Percentiles rank a stretch among this genome's conserved stretches.
These are phyloP conservation scores for Hypanus sabinus DNA, from an alignment of 2,113 vertebrate genomes.

Conservation along the genomic window DNA sequence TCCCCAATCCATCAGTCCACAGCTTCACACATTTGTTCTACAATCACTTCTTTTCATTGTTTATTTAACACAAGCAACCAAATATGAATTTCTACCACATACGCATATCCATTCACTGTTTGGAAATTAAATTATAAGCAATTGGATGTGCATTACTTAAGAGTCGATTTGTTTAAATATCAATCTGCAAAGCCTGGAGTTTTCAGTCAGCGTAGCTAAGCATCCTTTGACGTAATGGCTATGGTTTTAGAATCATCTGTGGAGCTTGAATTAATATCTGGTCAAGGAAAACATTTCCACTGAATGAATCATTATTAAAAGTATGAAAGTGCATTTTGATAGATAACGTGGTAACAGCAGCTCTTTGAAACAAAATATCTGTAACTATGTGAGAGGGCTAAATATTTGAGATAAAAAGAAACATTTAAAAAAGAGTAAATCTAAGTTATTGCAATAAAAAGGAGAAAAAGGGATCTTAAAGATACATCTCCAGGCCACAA, in stretches of 20 bases:
- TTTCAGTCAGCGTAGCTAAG: neutral
- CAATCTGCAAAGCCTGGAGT: neutral
- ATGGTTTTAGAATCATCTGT: neutral
- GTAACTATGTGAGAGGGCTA: neutral
- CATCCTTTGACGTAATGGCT: neutral
- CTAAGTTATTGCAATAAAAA: neutral
- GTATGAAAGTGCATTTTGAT: neutral
- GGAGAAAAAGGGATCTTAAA: constrained; percentile 5
- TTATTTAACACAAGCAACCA: too few species aligned
- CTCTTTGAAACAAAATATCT: neutral
- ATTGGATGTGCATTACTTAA: neutral
- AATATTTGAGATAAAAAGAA: neutral
- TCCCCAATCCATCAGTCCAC: too few species aligned
- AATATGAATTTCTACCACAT: too few species aligned
- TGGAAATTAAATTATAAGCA: neutral
- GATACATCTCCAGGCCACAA: neutral
- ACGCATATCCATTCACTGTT: neutral
- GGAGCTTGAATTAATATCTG: neutral
- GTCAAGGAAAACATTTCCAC: neutral
- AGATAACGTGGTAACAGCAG: neutral
- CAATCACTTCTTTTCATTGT: too few species aligned
- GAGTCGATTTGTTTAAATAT: neutral
- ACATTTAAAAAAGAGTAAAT: neutral
- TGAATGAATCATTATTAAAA: neutral
- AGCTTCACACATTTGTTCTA: too few species aligned